Percentiles rank a stretch among this genome's conserved stretches.
These are phyloP conservation scores for Pollimyrus isidori DNA, from an alignment of 2,113 vertebrate species.

Conservation along the genomic window DNA sequence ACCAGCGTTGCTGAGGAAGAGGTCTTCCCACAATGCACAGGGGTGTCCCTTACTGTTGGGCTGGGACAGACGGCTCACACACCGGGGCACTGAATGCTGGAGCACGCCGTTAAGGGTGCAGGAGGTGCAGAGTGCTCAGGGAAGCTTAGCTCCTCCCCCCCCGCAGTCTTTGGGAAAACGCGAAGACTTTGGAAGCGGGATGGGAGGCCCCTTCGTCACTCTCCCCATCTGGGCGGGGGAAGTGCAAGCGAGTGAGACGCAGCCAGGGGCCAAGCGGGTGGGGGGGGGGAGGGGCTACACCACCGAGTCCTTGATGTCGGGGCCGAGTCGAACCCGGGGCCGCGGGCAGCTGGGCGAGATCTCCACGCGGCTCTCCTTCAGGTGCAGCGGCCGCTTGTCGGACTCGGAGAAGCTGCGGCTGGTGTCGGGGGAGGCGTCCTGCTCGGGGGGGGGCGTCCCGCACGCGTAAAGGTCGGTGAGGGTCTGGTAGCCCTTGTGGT, in stretches of 20 bases:
- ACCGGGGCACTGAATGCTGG: not conserved
- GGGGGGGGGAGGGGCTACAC: constrained; percentile 59
- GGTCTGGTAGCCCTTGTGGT: constrained; percentile 92
- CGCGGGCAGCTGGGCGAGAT: constrained; percentile 73
- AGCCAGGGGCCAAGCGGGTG: not conserved
- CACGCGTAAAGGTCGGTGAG: constrained; percentile 77
- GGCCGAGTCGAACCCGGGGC: constrained; percentile 85
- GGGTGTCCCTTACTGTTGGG: not conserved
- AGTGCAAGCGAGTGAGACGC: not conserved
- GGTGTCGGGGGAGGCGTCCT: constrained; percentile 63
- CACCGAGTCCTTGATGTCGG: constrained; percentile 90
- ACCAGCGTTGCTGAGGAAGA: not conserved
- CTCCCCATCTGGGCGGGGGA: too few species aligned
- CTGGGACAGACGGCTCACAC: not conserved
- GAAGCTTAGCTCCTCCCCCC: not conserved
- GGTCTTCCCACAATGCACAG: not conserved
- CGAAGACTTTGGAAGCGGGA: not conserved
- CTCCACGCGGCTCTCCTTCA: constrained; percentile 79
- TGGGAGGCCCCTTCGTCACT: not conserved
- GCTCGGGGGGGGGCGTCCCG: constrained; percentile 69
- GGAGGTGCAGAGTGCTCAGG: not conserved
- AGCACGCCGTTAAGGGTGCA: not conserved
- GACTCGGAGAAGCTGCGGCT: constrained; percentile 70
- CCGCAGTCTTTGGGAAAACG: not conserved
- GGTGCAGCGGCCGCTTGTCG: constrained; percentile 72